These are phyloP conservation scores for Pristionchus entomophagus DNA, from an alignment of 2,888 invertebrate genomes.

Conservation along the genomic window DNA sequence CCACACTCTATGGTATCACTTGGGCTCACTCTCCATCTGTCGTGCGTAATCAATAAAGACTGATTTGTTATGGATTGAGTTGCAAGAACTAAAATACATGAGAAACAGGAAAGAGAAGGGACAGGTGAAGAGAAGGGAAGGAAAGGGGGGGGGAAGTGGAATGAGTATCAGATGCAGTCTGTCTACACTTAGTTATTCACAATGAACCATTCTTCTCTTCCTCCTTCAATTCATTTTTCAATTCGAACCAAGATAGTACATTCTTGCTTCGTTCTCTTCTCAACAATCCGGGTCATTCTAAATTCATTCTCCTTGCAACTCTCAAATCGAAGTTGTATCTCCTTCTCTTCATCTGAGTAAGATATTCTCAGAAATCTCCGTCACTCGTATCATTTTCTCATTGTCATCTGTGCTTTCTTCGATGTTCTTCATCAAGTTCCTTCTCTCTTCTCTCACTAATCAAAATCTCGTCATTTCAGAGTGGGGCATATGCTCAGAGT, in stretches of 20 bases:
- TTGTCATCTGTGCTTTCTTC: not conserved
- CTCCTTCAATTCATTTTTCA: not conserved
- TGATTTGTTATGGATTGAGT: not conserved
- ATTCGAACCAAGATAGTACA: not conserved
- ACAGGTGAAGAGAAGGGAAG: not conserved
- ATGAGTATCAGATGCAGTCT: too few relatives aligned
- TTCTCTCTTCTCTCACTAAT: not conserved
- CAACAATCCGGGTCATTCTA: not conserved
- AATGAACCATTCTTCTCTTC: not conserved
- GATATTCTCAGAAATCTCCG: not conserved
- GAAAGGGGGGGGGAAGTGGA: too few relatives aligned
- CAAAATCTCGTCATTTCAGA: not conserved
- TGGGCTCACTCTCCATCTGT: conserved; percentile 36
- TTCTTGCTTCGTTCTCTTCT: not conserved
- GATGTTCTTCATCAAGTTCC: not conserved
- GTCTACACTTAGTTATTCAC: not conserved
- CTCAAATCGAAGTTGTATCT: not conserved
- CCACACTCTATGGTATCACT: conserved; percentile 18
- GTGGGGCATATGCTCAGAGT: not conserved
- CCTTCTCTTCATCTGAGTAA: not conserved
- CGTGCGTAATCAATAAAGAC: conserved; percentile 25
- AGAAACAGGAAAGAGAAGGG: not conserved
- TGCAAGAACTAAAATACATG: not conserved
- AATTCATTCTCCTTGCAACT: not conserved
- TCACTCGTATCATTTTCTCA: not conserved